Evolutionary conservation across 2,888 invertebrate genomes (phyloP).

Genomic region (Steromphala cineraria): DNA sequence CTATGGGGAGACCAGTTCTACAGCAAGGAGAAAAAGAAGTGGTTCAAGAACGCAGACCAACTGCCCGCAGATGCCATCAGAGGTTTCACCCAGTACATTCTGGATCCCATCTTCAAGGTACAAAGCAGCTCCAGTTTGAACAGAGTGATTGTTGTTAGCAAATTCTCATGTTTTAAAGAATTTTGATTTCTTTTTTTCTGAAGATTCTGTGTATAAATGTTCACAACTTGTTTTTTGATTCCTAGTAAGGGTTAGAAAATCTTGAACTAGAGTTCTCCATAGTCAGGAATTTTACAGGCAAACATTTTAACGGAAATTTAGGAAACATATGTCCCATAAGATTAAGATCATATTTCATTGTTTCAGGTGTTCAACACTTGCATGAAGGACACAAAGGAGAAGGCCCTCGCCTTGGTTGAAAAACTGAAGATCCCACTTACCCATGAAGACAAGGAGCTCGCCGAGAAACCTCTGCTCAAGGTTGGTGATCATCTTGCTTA

Average conservation of each 20-base stretch:
- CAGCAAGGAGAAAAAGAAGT: slow-evolving; percentile 97
- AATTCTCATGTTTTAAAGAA: too few relatives aligned
- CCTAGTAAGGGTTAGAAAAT: too few relatives aligned
- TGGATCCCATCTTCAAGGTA: slow-evolving; percentile 99
- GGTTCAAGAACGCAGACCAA: slow-evolving; percentile 79
- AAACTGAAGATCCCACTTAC: slow-evolving; percentile 94
- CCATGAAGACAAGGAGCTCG: slow-evolving; percentile 96
- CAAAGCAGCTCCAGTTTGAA: too few relatives aligned
- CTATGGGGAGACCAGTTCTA: slow-evolving; percentile 99
- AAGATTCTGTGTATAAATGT: too few relatives aligned
- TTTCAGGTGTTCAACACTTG: slow-evolving; percentile 58
- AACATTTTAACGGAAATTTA: too few relatives aligned
- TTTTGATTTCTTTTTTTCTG: too few relatives aligned
- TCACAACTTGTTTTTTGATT: too few relatives aligned
- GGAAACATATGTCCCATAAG: too few relatives aligned
- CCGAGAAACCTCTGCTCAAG: slow-evolving; percentile 96
- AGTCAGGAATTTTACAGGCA: too few relatives aligned
- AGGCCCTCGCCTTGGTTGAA: slow-evolving; percentile 88
- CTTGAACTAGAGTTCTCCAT: too few relatives aligned
- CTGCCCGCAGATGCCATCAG: slow-evolving; percentile 76
- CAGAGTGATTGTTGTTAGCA: background rate
- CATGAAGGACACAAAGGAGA: slow-evolving; percentile 79
- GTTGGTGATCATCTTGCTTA: slow-evolving; percentile 71
- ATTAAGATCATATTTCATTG: too few relatives aligned
- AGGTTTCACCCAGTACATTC: slow-evolving; percentile 98